Base-by-base conservation (phyloP, 2,797 vertebrate species). In the Cirrhinus mrigala region DNA sequence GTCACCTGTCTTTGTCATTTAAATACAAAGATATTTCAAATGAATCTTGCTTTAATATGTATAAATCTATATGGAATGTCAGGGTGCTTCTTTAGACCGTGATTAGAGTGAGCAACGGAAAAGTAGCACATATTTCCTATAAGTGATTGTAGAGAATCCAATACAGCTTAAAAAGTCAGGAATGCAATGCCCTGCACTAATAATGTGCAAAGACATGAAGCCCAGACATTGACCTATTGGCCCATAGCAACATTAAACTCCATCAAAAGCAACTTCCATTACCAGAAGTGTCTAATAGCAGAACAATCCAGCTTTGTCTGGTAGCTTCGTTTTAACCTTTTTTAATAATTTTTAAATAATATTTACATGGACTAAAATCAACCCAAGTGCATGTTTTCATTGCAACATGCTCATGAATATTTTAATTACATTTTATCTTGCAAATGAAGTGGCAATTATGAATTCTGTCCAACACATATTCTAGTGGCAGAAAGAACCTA, bases 1-100 rank as follows among this genome's bases (percentile, higher is more conserved):
- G 89, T 94, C 93, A 94, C 93, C 93, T 94, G 94, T 92, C 90
- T 83, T 86, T 87, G 90, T 88, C 69, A 82, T 87, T 94, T 93
- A 91, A 92, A 86, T 48, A 89, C 90, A 89, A 89, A 77, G 84
- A 81, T 83, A 37, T 40, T 84, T 77, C 6, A 62, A 81, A 77
- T 48, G 33, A 78, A 79, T 78, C 64, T 71, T 10, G 15, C 50
- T 81, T 85, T 60, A 33, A 48, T 64, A 27, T 82, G 73, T 40
- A 69, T 46, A 85, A 66, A 78, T 79, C 50, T 78, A 46, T 29
- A 78, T 56, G 4, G 58, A 29, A 75, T 50, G 56, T 75, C 56
- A 46, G 37, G n/a, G 37, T 0, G 64, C 50, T 69, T 84, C 62
- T 66, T 33, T 48, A 44, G 52, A 70, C n/a, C 3, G 10, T 46